Percentiles rank a stretch among this genome's conserved stretches.
phyloP scores from a whole-genome alignment of 2,113 vertebrate species.

The Otolemur garnettii region DNA sequence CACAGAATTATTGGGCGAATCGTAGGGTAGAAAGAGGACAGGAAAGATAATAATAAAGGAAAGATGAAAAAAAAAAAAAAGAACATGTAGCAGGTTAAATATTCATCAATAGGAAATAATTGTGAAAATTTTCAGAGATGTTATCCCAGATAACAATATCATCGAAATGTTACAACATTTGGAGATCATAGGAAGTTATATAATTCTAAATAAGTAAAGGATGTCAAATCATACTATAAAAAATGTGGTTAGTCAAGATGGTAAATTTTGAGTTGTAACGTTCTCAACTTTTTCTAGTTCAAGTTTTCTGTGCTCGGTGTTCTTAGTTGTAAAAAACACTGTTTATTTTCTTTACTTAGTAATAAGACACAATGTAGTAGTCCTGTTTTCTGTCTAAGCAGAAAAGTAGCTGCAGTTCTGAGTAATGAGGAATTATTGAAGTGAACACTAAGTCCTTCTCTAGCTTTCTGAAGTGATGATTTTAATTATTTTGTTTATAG shows the following conservation, averaged over 20 bases:
- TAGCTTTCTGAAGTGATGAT: neutral
- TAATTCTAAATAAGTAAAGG: constrained; percentile 21
- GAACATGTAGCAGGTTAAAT: neutral
- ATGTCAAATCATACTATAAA: neutral
- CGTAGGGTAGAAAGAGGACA: neutral
- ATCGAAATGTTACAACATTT: constrained; percentile 12
- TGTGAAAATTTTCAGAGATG: constrained; percentile 32
- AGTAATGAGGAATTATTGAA: constrained; percentile 9
- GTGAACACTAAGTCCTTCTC: neutral
- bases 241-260: constrained; percentile 4
- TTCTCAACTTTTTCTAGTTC: constrained; percentile 1
- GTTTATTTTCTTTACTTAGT: neutral
- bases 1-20: neutral
- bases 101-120: neutral
- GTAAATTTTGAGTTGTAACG: neutral
- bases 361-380: neutral
- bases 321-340: neutral
- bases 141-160: neutral
- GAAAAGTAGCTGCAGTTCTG: neutral
- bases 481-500: constrained; percentile 50
- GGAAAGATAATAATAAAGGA: neutral
- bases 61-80: neutral
- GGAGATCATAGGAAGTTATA: neutral
- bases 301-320: neutral
- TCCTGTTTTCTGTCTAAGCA: neutral